These are phyloP conservation scores for Euura lappo DNA, from an alignment of 1,140 invertebrate species.

Conservation along the genomic window DNA sequence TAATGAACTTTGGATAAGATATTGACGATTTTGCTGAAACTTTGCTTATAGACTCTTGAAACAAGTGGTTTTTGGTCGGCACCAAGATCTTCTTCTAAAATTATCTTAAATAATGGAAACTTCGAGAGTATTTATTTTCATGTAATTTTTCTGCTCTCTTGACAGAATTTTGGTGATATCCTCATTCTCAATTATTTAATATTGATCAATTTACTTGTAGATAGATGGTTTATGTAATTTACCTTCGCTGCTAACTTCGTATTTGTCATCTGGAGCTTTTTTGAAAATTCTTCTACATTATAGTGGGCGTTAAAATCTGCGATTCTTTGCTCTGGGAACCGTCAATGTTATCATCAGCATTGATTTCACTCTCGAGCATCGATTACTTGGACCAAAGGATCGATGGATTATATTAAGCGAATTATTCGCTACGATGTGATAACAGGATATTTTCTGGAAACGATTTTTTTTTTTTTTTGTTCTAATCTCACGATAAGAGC, in stretches of 20 bases:
- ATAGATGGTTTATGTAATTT: neutral
- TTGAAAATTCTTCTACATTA: constrained; percentile 21
- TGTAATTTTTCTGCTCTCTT: no score
- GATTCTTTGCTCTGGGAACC: no score
- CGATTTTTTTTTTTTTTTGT: constrained; percentile 5
- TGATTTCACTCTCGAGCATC: constrained; percentile 12
- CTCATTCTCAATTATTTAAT: neutral
- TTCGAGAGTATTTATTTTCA: no score
- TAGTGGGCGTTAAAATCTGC: constrained; percentile 10
- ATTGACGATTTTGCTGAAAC: no score
- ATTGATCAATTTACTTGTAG: neutral
- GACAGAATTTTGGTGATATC: no score
- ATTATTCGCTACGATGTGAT: constrained; percentile 7
- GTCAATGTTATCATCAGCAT: constrained; percentile 14
- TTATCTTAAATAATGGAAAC: no score
- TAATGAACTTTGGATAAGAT: no score
- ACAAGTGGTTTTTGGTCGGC: no score
- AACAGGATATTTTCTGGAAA: neutral
- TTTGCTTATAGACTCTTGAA: no score
- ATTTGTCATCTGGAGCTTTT: constrained; percentile 23
- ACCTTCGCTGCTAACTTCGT: constrained; percentile 22
- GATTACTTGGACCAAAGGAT: constrained; percentile 13
- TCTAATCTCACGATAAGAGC: neutral
- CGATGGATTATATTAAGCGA: constrained; percentile 6
- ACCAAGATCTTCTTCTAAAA: no score